A percentile compares a stretch with the other conserved stretches of the same genome.
Evolutionary conservation across 1,140 invertebrate species (phyloP).

Genomic region (Drosophila nebulosa): DNA sequence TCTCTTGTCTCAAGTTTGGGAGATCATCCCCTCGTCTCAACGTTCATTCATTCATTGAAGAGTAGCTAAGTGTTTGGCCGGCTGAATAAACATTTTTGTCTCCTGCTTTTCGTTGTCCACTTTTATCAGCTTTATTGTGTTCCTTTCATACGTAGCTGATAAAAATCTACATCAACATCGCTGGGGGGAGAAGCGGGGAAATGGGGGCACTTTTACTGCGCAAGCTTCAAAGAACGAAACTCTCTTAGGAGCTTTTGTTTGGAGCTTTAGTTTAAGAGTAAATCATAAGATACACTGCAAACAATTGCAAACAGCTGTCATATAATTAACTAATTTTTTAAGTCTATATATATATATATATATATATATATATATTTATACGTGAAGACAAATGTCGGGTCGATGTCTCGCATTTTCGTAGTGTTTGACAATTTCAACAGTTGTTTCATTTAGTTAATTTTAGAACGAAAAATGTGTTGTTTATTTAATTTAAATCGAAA

Average conservation of each 20-base stretch:
- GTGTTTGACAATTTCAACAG: constrained; percentile 53
- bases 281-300: constrained; percentile 38
- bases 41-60: not conserved
- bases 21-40: not conserved
- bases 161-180: constrained; percentile 32
- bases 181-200: not conserved
- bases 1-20: not conserved
- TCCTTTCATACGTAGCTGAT: constrained; percentile 46
- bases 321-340: constrained; percentile 20
- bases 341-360: constrained; percentile 38
- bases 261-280: constrained; percentile 16
- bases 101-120: constrained; percentile 23
- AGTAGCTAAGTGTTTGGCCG: not conserved
- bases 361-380: constrained; percentile 18
- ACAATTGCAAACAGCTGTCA: constrained; percentile 40
- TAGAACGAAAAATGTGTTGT: constrained; percentile 60
- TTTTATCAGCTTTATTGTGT: constrained; percentile 66
- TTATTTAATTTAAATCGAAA: constrained; percentile 63
- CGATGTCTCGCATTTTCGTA: constrained; percentile 13
- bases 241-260: constrained; percentile 1
- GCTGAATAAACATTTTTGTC: constrained; percentile 32
- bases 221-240: constrained; percentile 1
- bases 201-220: constrained; percentile 2
- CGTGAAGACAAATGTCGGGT: constrained; percentile 41
- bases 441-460: constrained; percentile 43